Base-by-base conservation (phyloP, 2,113 vertebrate genomes). In the Myanophis thanlyinensis region DNA sequence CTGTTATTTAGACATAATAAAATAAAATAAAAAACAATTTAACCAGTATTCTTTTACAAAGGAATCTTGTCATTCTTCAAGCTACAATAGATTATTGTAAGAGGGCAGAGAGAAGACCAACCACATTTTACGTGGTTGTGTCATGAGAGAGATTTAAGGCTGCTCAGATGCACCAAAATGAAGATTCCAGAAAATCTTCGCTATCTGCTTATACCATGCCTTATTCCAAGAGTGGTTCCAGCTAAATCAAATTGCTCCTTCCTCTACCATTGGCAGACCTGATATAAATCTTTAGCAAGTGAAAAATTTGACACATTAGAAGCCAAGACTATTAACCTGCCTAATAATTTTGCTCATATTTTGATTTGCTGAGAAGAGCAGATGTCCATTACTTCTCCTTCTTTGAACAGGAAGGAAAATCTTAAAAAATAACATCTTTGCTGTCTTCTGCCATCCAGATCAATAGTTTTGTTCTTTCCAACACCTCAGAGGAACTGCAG, bases 401-500 rank as follows among this genome's bases (percentile, higher is more conserved):
- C 91, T 85, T 49, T 5, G 35, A n/a, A 91, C 94, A 93, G 94
- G 10, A 46, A 51, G 51, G 91, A 93, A 89, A 87, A 73, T 3
- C 27, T 27, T 22, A 7, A 54, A 54, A 59, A 59, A 27, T 10
- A 25, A 23, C 0, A 96, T 89, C 22, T 51, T 89, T 4, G 90
- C 87, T 85, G n/a, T 92, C 49, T 56, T 46, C 27, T 93, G 87
- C 85, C 54, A 89, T 93, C 51, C n/a, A 93, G 93, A 94, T 94
- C 90, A 96, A 95, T 95, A 94, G 49, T 95, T 94, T 90, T 95
- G 93, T 96, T 59, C 85, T 94, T 94, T 94, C 92, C 53, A 87
- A 89, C 49, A 15, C 94, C 54, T 44, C 85, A 62, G 94, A 90
- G 93, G 91, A 93, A 49, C 51, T 88, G 20, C 40, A 47, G 1